Conservation (phyloP, 2,113 vertebrate species). For the Pelusios castaneus region DNA sequence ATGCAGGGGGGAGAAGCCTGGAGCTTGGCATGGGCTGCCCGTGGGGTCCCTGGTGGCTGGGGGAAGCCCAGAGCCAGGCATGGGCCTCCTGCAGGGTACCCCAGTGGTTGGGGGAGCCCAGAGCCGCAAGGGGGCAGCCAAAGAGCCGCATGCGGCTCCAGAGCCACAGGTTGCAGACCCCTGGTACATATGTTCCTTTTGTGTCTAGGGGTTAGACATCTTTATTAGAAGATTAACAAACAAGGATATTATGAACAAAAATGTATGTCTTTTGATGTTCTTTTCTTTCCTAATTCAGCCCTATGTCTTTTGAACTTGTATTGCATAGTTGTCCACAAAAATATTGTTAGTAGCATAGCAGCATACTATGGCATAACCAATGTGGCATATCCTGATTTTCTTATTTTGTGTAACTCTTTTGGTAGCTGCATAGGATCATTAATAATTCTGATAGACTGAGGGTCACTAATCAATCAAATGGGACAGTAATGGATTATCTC, state of each 20-base stretch:
- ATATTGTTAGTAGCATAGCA: background rate
- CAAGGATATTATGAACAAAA: accelerated
- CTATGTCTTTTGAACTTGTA: background rate
- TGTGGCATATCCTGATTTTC: background rate
- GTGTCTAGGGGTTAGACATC: background rate
- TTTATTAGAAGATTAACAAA: background rate
- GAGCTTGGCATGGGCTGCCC: too few species aligned
- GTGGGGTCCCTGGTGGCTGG: too few species aligned
- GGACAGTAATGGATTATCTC: conserved; percentile 65
- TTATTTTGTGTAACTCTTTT: background rate
- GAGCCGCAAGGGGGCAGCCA: too few species aligned
- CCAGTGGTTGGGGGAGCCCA: too few species aligned
- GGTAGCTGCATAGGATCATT: background rate
- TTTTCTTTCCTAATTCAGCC: background rate
- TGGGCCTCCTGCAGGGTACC: too few species aligned
- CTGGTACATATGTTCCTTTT: background rate
- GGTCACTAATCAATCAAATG: conserved; percentile 55
- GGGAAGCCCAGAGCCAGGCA: too few species aligned
- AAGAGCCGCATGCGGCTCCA: too few species aligned
- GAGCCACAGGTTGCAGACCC: too few species aligned
- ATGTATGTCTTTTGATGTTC: background rate
- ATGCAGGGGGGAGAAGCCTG: too few species aligned
- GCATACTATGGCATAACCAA: background rate
- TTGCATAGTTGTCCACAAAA: background rate
- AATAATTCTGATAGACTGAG: conserved; percentile 1